A percentile compares a stretch with the other conserved stretches of the same genome.
These are phyloP conservation scores for Pterophyllum scalare DNA, from an alignment of 2,113 vertebrate genomes.

Conservation along the genomic window DNA sequence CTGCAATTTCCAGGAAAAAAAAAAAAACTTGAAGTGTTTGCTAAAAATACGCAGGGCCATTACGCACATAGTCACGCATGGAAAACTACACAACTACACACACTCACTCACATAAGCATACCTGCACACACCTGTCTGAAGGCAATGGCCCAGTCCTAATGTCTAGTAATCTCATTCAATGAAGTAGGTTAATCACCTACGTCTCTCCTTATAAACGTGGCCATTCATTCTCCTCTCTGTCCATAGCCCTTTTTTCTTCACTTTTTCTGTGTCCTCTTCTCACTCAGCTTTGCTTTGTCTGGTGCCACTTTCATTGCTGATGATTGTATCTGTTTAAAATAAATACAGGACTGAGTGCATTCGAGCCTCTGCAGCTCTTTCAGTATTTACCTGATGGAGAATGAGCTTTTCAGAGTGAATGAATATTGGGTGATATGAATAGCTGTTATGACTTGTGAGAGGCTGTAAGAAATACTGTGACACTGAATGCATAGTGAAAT, in stretches of 20 bases:
- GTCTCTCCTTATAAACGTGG: conserved; percentile 49
- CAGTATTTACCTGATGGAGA: conserved; percentile 34
- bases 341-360: conserved; percentile 43
- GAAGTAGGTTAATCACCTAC: conserved; percentile 66
- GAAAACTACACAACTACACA: conserved; percentile 38
- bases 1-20: conserved; percentile 56
- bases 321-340: conserved; percentile 54
- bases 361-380: background rate
- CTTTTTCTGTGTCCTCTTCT: conserved; percentile 1
- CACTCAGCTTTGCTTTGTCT: conserved; percentile 28
- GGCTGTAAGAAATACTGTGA: background rate
- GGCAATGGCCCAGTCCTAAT: conserved; percentile 65
- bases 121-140: conserved; percentile 56
- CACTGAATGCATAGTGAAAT: background rate
- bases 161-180: conserved; percentile 63
- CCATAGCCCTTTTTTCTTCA: background rate
- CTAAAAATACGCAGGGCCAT: conserved; percentile 71
- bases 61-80: conserved; percentile 54
- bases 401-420: conserved; percentile 46
- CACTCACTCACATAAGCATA: conserved; percentile 29
- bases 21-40: conserved; percentile 54
- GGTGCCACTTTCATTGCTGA: conserved; percentile 29
- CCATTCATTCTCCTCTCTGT: conserved; percentile 53
- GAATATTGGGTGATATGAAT: conserved; percentile 33
- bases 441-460: conserved; percentile 35